These are phyloP conservation scores for Asarcornis scutulata DNA, from an alignment of 2,113 vertebrate species.

Conservation along the genomic window DNA sequence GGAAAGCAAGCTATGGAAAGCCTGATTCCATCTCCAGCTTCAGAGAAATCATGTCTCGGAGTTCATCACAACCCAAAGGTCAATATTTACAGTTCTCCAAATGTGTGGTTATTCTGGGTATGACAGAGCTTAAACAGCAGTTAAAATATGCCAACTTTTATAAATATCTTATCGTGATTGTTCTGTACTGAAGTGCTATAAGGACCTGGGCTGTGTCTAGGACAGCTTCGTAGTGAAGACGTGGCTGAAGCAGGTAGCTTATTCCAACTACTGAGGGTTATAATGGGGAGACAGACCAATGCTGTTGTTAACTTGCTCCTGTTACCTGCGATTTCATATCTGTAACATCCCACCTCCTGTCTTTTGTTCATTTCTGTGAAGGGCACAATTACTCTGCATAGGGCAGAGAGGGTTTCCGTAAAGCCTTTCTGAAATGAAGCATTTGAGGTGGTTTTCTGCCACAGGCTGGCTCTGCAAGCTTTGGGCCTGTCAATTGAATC, in stretches of 20 bases:
- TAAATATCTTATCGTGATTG: background rate
- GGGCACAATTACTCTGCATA: background rate
- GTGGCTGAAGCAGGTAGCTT: background rate
- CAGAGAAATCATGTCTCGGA: background rate
- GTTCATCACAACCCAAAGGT: background rate
- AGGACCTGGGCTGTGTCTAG: background rate
- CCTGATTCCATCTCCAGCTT: background rate
- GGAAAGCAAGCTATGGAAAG: background rate
- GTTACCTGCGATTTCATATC: background rate
- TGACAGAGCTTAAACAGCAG: no score
- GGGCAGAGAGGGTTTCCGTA: background rate
- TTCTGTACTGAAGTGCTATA: background rate
- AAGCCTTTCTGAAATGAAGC: background rate
- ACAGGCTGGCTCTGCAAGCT: background rate
- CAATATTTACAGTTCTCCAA: background rate
- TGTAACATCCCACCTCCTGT: background rate
- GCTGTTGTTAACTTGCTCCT: background rate
- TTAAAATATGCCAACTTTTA: background rate
- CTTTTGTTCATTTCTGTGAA: background rate
- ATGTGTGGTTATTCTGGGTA: background rate
- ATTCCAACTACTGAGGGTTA: background rate
- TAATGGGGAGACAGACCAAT: accelerated
- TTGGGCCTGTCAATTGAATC: background rate
- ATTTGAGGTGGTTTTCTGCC: background rate
- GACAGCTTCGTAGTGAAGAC: background rate